phyloP scores from a whole-genome alignment of 2,113 vertebrate genomes.

The Mormyrus lacerda region DNA sequence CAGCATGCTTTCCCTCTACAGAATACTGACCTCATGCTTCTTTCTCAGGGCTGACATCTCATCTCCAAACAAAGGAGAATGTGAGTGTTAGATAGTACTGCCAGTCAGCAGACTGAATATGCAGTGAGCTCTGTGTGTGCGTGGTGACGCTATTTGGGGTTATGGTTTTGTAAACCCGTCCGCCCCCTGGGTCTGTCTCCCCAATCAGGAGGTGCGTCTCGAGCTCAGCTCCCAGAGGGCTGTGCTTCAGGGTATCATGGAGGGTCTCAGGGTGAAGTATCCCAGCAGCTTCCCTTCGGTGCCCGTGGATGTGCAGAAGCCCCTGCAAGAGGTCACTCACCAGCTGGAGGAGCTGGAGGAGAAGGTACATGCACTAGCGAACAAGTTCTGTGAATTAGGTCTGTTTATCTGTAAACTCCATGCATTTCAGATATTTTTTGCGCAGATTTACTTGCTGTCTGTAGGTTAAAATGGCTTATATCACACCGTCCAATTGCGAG shows the following conservation, averaged over 20 bases:
- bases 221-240: slow-evolving; percentile 57
- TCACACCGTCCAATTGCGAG: not conserved
- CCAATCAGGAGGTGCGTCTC: slow-evolving; percentile 61
- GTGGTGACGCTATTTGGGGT: not conserved
- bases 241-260: slow-evolving; percentile 59
- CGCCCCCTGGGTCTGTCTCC: not conserved
- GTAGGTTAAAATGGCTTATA: not conserved
- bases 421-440: not conserved
- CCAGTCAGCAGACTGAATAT: not conserved
- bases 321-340: slow-evolving; percentile 59
- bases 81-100: not conserved
- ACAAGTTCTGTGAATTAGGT: not conserved
- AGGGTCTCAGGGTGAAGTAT: slow-evolving; percentile 59
- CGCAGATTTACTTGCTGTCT: not conserved
- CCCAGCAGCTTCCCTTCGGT: slow-evolving; percentile 59
- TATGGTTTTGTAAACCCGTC: not conserved
- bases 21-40: not conserved
- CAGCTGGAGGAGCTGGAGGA: slow-evolving; percentile 66
- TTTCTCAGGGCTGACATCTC: not conserved
- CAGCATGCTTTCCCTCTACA: not conserved
- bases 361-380: slow-evolving; percentile 60
- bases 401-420: not conserved
- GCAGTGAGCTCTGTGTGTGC: not conserved
- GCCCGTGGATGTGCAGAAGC: slow-evolving; percentile 64
- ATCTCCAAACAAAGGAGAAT: not conserved